Conservation (phyloP, 2,113 vertebrate species). For the Tympanuchus pallidicinctus region DNA sequence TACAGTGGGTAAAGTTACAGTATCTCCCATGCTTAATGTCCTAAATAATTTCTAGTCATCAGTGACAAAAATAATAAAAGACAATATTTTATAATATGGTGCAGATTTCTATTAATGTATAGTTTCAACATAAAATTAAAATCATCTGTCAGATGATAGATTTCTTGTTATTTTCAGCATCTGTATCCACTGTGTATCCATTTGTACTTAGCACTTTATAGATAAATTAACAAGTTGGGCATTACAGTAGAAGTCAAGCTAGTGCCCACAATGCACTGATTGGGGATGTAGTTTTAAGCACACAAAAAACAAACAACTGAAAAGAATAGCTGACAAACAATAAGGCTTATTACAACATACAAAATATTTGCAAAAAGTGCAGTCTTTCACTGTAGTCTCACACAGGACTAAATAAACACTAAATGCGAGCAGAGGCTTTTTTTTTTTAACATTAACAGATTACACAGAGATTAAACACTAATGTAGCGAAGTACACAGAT, state of each 20-base stretch:
- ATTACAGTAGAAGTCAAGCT: not conserved
- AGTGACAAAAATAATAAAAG: not conserved
- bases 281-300: not conserved
- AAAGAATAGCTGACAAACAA: not conserved
- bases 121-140: not conserved
- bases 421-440: not conserved
- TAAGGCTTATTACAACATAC: not conserved
- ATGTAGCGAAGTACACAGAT: not conserved
- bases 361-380: not conserved
- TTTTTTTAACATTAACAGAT: not conserved
- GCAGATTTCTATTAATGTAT: not conserved
- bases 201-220: not conserved
- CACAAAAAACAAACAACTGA: not conserved
- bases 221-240: not conserved
- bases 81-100: fast-evolving
- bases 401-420: not conserved
- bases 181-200: not conserved
- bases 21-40: not conserved
- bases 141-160: not conserved
- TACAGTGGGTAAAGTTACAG: not conserved
- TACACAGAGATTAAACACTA: not conserved
- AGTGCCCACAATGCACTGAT: not conserved
- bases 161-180: not conserved
- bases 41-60: not conserved
- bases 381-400: not conserved